Evolutionary conservation across 2,797 vertebrate species (phyloP), one percentile per base, ranked within the genome.

Genomic region (Schizopygopsis pylzovi): DNA sequence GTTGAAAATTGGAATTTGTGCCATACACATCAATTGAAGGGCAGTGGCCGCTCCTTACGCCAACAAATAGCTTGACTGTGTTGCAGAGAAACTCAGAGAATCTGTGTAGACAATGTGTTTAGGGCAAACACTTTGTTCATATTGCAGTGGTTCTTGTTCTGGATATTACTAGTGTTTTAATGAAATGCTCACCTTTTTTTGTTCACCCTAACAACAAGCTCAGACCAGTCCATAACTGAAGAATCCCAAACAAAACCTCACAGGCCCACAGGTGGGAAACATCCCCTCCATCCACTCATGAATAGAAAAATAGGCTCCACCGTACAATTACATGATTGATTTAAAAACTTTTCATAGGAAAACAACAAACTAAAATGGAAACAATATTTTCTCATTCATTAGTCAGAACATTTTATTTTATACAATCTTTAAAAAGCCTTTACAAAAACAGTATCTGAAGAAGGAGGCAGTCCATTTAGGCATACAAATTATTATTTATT

Each of bases 301-400:
- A 70, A 88, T 90, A 92, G 73, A 92, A 92, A 92, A 91, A 89
- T 89, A 92, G 84, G 87, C 86, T 89, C 82, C 85, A 86, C 83
- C 87, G n/a, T 90, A 90, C 89, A 88, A 86, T 89, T 87, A 85
- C 86, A 87, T 79, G 81, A 85, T 86, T 87, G 61, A 83, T 86
- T 88, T 81, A 87, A 89, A 87, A 87, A 86, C 83, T 70, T 47
- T 52, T 61, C 70, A 83, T 75, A 85, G 20, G 81, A 81, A 90
- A 85, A 71, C 33, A 85, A 83, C 39, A 86, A 86, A 59, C 63
- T 76, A 65, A 84, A 87, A 84, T 65, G 82, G 68, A 84, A 87
- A 86, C 81, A 82, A 68, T 82, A 86, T 79, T 81, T 84, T 86
- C 77, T 81, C 83, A 87, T 84, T 88, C 73, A 45, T 89, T 78